Conservation (phyloP, 2,888 invertebrate species). For the Drosophila rubida region DNA sequence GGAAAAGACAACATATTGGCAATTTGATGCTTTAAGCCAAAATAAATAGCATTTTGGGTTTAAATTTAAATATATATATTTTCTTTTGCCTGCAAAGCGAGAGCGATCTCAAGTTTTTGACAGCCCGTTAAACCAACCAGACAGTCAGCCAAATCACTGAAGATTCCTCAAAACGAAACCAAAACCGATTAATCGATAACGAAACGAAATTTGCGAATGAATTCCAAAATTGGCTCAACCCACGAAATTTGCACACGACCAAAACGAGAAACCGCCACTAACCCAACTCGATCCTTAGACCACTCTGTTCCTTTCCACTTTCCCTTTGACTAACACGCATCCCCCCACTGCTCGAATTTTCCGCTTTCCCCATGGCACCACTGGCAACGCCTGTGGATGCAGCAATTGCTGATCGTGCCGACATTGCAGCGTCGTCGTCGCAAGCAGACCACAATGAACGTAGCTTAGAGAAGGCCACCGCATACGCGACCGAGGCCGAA, state of each 20-base stretch:
- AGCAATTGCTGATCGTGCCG: conserved; percentile 61
- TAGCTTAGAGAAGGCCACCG: conserved; percentile 31
- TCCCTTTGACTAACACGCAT: conserved; percentile 38
- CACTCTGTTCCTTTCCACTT: neutral
- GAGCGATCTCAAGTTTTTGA: conserved; percentile 68
- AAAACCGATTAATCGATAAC: conserved; percentile 1
- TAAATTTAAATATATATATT: conserved; percentile 43
- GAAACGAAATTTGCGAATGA: conserved; percentile 43
- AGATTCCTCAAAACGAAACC: conserved; percentile 23
- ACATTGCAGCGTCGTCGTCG: conserved; percentile 47
- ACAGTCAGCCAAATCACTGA: neutral
- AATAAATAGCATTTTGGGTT: conserved; percentile 59
- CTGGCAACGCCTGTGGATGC: conserved; percentile 64
- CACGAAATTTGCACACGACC: conserved; percentile 40
- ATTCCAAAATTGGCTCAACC: conserved; percentile 15
- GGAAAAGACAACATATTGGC: conserved; percentile 56
- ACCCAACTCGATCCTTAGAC: conserved; percentile 7
- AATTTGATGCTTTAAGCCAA: conserved; percentile 68
- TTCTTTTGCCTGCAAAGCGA: conserved; percentile 40
- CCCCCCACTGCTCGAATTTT: neutral
- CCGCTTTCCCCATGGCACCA: conserved; percentile 56
- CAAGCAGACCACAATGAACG: conserved; percentile 30
- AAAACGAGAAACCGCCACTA: conserved; percentile 31
- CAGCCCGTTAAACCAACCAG: conserved; percentile 38
- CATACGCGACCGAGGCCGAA: conserved; percentile 1